Evolutionary conservation across 92 coral and sea anemone genomes (phyloP).

Genomic region (Galaxea fascicularis): DNA sequence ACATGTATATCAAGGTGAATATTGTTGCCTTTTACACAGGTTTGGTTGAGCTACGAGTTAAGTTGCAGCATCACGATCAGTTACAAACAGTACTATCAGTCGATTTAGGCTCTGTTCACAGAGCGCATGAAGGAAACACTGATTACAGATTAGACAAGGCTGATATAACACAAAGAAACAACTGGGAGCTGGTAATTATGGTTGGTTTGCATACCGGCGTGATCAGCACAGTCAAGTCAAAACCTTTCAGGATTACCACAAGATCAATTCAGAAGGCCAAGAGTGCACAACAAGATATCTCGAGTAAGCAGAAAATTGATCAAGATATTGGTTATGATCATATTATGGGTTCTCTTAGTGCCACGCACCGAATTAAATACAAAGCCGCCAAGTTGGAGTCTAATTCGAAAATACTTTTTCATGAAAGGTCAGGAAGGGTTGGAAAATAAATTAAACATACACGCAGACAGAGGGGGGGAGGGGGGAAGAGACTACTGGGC

Average conservation of each 20-base stretch:
- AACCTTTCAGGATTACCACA: slow-evolving; percentile 73
- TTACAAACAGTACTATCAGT: slow-evolving; percentile 65
- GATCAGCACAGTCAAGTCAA: slow-evolving; percentile 61
- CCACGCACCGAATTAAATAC: too few species aligned
- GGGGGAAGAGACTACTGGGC: too few species aligned
- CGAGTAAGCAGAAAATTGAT: neutral
- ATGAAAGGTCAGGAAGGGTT: too few species aligned
- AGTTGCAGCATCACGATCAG: slow-evolving; percentile 49
- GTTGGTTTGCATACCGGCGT: slow-evolving; percentile 62
- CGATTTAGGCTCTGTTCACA: slow-evolving; percentile 75
- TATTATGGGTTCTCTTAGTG: too few species aligned
- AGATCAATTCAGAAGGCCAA: slow-evolving; percentile 41
- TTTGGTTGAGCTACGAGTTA: slow-evolving; percentile 61
- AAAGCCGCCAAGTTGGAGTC: too few species aligned
- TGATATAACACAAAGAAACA: slow-evolving; percentile 62
- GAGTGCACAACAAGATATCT: slow-evolving; percentile 3
- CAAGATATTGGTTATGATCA: neutral
- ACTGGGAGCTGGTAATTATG: slow-evolving; percentile 68
- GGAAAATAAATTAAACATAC: too few species aligned
- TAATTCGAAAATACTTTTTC: too few species aligned
- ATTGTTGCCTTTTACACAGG: slow-evolving; percentile 38
- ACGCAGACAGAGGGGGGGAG: too few species aligned
- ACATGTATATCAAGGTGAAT: neutral
- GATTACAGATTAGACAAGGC: slow-evolving; percentile 76
- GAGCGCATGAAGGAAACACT: slow-evolving; percentile 59